phyloP scores from a whole-genome alignment of 1,140 invertebrate genomes.

The Papilio helenus region DNA sequence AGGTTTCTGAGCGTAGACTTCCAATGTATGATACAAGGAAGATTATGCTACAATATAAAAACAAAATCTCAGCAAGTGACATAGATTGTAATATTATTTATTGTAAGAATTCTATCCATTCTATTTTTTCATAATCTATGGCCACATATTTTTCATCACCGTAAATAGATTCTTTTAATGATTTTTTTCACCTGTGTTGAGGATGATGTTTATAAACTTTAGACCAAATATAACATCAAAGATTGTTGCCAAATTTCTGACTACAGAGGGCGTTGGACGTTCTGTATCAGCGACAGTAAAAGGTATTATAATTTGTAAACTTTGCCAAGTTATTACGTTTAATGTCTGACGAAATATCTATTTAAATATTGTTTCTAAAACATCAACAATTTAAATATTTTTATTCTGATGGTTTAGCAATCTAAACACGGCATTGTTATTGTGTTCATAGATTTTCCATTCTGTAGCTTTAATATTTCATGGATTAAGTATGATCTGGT shows the following conservation, averaged over 20 bases:
- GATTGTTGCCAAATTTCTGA: constrained; percentile 23
- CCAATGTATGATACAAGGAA: neutral
- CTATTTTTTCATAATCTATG: neutral
- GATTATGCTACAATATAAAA: neutral
- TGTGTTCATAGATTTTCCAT: no score
- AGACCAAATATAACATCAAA: neutral
- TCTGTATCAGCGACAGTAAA: constrained; percentile 22
- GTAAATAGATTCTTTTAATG: neutral
- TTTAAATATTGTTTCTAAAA: neutral
- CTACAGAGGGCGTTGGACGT: constrained; percentile 15
- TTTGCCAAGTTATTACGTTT: constrained; percentile 25
- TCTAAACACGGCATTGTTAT: no score
- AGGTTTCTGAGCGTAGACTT: neutral
- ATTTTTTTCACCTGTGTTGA: neutral
- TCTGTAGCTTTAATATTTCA: no score
- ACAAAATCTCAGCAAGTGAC: neutral
- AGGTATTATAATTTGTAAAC: constrained; percentile 20
- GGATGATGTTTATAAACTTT: neutral
- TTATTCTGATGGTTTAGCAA: no score
- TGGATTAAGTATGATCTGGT: no score
- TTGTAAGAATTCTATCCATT: neutral
- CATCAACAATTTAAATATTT: neutral
- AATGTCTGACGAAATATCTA: constrained; percentile 22
- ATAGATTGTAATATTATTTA: neutral
- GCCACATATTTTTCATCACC: neutral